These are phyloP conservation scores for Aplocera efformata DNA, from an alignment of 2,888 invertebrate genomes.

Conservation along the genomic window DNA sequence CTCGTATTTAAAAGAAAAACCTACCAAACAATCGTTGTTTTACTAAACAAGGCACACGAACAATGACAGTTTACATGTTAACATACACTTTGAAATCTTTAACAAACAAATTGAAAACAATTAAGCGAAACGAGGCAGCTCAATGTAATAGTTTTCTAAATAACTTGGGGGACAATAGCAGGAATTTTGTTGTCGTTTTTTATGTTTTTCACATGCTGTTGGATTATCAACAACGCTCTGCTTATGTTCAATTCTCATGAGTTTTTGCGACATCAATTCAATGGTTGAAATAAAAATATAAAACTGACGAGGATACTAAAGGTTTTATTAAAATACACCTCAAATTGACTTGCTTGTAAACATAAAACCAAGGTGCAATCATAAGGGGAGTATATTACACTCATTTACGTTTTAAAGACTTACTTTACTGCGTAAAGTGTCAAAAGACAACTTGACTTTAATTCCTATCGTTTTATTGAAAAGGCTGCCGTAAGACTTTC, in stretches of 20 bases:
- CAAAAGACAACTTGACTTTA: neutral
- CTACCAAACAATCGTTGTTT: conserved; percentile 48
- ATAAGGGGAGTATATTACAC: no score
- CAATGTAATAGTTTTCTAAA: conserved; percentile 61
- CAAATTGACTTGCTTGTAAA: no score
- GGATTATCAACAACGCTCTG: conserved; percentile 13
- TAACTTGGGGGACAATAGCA: conserved; percentile 45
- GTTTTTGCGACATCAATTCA: no score
- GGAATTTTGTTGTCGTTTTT: conserved; percentile 47
- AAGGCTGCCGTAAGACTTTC: neutral
- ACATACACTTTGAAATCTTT: conserved; percentile 47
- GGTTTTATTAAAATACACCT: no score
- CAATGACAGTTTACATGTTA: conserved; percentile 72
- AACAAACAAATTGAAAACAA: conserved; percentile 56
- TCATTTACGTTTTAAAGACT: no score
- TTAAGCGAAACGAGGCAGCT: conserved; percentile 33
- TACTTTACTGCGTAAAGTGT: no score
- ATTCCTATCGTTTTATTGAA: conserved; percentile 1
- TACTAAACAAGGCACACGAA: conserved; percentile 57
- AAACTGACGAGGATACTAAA: no score
- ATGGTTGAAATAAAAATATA: no score
- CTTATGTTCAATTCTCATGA: conserved; percentile 7
- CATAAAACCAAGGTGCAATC: no score
- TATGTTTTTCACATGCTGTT: conserved; percentile 18
- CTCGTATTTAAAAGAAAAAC: conserved; percentile 31